Evolutionary conservation across 2,888 invertebrate species (phyloP).

Genomic region (Caenorhabditis imperialis): DNA sequence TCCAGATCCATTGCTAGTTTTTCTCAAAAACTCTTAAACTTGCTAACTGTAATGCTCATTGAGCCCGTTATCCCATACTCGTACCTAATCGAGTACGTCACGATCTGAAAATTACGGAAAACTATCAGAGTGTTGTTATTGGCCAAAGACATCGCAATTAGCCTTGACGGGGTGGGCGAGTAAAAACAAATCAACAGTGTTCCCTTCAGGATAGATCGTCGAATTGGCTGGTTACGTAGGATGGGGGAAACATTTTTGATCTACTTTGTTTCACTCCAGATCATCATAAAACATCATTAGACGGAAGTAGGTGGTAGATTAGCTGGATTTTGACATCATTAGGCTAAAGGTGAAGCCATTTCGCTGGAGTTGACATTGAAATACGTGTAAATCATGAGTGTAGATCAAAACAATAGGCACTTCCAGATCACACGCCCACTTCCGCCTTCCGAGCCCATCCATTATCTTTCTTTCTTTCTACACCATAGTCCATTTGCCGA

Average conservation of each 20-base stretch:
- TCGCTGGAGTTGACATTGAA: not conserved
- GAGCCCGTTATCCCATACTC: too few species aligned
- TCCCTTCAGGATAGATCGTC: slow-evolving; percentile 29
- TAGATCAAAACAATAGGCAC: not conserved
- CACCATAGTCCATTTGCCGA: not conserved
- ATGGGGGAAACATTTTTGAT: too few species aligned
- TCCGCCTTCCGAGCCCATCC: too few species aligned
- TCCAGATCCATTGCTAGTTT: slow-evolving; percentile 1
- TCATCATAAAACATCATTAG: too few species aligned
- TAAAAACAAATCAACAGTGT: slow-evolving; percentile 30
- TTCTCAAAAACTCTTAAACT: too few species aligned
- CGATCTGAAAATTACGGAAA: too few species aligned
- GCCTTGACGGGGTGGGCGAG: slow-evolving; percentile 25
- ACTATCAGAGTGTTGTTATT: slow-evolving; percentile 24
- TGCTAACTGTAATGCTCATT: too few species aligned
- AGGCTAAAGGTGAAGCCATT: not conserved
- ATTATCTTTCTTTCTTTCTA: too few species aligned
- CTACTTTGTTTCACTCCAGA: too few species aligned
- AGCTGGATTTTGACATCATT: not conserved
- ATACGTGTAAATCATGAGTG: not conserved
- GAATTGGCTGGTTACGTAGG: slow-evolving; percentile 32
- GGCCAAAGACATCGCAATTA: slow-evolving; percentile 38
- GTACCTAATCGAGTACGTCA: too few species aligned
- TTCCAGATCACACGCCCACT: too few species aligned
- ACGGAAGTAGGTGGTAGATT: too few species aligned